phyloP scores from a whole-genome alignment of 2,797 vertebrate genomes.

The Simalia tracyae region DNA sequence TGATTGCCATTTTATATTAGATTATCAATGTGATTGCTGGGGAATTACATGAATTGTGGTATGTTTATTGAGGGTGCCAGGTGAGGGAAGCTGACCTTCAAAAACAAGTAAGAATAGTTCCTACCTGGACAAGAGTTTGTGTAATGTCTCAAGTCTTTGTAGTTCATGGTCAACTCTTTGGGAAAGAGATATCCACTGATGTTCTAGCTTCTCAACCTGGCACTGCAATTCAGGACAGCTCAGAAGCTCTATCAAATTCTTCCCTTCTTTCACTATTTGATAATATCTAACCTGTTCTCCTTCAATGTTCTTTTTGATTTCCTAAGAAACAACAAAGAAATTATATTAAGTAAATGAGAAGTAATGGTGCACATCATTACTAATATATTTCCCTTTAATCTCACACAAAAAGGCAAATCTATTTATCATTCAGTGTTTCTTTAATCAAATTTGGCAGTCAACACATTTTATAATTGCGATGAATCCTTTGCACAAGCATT shows the following conservation, averaged over 20 bases:
- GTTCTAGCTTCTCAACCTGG: conserved; percentile 72
- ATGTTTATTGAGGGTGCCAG: no score
- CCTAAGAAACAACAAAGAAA: conserved; percentile 68
- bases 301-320: conserved; percentile 71
- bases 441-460: background rate
- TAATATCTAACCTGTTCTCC: conserved; percentile 72
- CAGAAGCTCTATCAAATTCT: conserved; percentile 68
- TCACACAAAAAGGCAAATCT: background rate
- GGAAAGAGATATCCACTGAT: conserved; percentile 75
- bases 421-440: background rate
- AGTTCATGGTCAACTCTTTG: conserved; percentile 74
- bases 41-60: background rate
- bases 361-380: background rate
- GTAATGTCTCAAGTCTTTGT: conserved; percentile 62
- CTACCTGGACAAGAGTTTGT: conserved; percentile 77
- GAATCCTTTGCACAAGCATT: background rate
- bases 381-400: conserved; percentile 4
- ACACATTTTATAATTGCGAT: background rate
- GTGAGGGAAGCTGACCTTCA: background rate
- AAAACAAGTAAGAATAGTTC: background rate
- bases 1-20: background rate
- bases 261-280: conserved; percentile 78
- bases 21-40: background rate
- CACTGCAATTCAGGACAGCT: conserved; percentile 71
- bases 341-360: conserved; percentile 34